These are phyloP conservation scores for Scrobipalpa costella DNA, from an alignment of 2,888 invertebrate genomes.

Conservation along the genomic window DNA sequence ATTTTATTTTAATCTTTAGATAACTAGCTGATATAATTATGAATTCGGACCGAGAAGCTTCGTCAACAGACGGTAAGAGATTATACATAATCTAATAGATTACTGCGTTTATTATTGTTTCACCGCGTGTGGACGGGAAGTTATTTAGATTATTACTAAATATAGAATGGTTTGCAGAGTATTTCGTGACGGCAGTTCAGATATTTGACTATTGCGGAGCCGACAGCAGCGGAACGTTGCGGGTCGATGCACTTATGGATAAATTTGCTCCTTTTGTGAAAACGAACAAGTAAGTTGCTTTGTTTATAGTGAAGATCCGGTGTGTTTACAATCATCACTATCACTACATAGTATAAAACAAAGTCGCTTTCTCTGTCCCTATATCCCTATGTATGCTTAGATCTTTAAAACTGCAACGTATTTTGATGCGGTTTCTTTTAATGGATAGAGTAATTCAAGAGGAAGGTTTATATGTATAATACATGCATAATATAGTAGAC, in stretches of 20 bases:
- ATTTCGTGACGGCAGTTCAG: constrained; percentile 67
- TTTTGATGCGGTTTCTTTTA: too few species aligned
- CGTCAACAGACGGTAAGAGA: constrained; percentile 65
- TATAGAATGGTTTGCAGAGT: constrained; percentile 63
- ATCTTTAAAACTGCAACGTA: too few species aligned
- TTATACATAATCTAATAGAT: too few species aligned
- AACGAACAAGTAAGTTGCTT: constrained; percentile 68
- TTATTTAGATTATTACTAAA: constrained; percentile 49
- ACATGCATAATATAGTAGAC: too few species aligned
- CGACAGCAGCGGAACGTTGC: constrained; percentile 57
- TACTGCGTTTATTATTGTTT: constrained; percentile 24
- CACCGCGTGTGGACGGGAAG: constrained; percentile 62
- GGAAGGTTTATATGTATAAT: too few species aligned
- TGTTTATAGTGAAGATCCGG: not conserved
- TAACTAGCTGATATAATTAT: constrained; percentile 44
- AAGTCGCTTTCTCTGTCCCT: too few species aligned
- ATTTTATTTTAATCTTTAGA: too few species aligned
- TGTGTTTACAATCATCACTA: too few species aligned
- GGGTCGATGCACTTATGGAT: constrained; percentile 69
- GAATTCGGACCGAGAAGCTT: constrained; percentile 60
- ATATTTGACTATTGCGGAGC: constrained; percentile 73
- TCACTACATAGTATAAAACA: too few species aligned
- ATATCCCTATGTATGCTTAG: too few species aligned
- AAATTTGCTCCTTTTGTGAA: constrained; percentile 71
- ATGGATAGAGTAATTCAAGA: too few species aligned